Evolutionary conservation across 1,140 invertebrate species (phyloP).

Genomic region (Papilio dardanus): DNA sequence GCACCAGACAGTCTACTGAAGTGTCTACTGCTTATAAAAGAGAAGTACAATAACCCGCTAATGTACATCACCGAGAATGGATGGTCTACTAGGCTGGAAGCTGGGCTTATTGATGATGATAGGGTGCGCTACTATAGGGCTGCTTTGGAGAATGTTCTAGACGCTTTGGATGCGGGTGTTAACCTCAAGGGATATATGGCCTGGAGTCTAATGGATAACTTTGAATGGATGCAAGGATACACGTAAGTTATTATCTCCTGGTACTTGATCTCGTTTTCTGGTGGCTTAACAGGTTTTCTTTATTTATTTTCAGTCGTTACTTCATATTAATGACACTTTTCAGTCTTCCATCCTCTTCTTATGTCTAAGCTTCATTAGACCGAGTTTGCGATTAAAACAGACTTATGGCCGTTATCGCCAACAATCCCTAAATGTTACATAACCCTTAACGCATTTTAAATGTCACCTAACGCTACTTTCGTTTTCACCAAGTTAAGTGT

Average conservation of each 20-base stretch:
- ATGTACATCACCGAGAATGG: constrained; percentile 85
- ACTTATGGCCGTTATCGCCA: no score
- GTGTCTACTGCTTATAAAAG: constrained; percentile 73
- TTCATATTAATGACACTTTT: no score
- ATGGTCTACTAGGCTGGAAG: constrained; percentile 58
- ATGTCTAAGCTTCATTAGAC: no score
- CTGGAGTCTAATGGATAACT: constrained; percentile 27
- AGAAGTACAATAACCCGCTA: constrained; percentile 80
- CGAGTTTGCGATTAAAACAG: no score
- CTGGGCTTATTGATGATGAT: constrained; percentile 79
- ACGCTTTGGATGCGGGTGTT: constrained; percentile 78
- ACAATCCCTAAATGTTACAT: no score
- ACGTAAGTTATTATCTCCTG: constrained; percentile 3
- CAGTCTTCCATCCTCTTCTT: no score
- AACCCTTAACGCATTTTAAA: no score
- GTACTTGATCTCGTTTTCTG: not conserved
- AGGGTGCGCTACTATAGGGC: constrained; percentile 60
- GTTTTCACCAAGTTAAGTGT: no score
- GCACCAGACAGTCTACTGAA: constrained; percentile 61
- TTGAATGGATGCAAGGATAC: constrained; percentile 29
- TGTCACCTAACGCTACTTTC: no score
- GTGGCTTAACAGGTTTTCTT: no score
- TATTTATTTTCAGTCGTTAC: no score
- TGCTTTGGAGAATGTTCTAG: constrained; percentile 82
- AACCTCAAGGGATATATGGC: constrained; percentile 22